phyloP scores from a whole-genome alignment of 2,888 invertebrate genomes.

The Drosophila neutralis region DNA sequence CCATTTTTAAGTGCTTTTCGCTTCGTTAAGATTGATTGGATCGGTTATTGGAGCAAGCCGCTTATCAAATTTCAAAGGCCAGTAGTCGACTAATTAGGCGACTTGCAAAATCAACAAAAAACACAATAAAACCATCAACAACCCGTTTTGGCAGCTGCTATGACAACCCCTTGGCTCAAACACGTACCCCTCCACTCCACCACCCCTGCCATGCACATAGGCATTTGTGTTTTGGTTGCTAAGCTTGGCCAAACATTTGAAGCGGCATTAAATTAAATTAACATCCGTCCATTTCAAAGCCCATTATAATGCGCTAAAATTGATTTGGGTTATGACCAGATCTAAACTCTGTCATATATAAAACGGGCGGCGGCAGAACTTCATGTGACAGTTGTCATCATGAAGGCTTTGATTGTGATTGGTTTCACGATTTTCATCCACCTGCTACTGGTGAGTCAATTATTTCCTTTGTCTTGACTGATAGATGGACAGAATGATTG shows the following conservation, averaged over 20 bases:
- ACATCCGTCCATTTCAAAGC: slow-evolving; percentile 46
- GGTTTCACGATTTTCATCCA: not conserved
- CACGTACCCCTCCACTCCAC: not conserved
- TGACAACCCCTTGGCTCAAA: slow-evolving; percentile 43
- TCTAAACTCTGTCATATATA: slow-evolving; percentile 30
- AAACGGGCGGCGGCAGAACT: slow-evolving; percentile 16
- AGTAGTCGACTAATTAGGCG: slow-evolving; percentile 55
- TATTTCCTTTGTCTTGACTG: not conserved
- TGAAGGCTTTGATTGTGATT: slow-evolving; percentile 20
- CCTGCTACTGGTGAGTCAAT: slow-evolving; percentile 18
- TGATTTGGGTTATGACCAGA: slow-evolving; percentile 29
- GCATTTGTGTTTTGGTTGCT: slow-evolving; percentile 34
- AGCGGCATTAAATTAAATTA: slow-evolving; percentile 60
- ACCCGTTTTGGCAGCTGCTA: slow-evolving; percentile 33
- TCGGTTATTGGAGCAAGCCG: slow-evolving; percentile 32
- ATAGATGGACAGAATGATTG: not conserved
- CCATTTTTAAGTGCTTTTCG: slow-evolving; percentile 75
- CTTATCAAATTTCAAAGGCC: slow-evolving; percentile 61
- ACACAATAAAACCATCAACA: slow-evolving; percentile 34
- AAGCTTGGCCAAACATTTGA: slow-evolving; percentile 32
- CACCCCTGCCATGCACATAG: not conserved
- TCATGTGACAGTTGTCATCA: slow-evolving; percentile 15
- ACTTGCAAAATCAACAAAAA: slow-evolving; percentile 6
- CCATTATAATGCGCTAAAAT: slow-evolving; percentile 56
- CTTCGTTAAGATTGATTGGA: slow-evolving; percentile 26